Percentiles rank a stretch among this genome's conserved stretches.
Evolutionary conservation across 2,113 vertebrate genomes (phyloP).

Genomic region (Bettongia penicillata): DNA sequence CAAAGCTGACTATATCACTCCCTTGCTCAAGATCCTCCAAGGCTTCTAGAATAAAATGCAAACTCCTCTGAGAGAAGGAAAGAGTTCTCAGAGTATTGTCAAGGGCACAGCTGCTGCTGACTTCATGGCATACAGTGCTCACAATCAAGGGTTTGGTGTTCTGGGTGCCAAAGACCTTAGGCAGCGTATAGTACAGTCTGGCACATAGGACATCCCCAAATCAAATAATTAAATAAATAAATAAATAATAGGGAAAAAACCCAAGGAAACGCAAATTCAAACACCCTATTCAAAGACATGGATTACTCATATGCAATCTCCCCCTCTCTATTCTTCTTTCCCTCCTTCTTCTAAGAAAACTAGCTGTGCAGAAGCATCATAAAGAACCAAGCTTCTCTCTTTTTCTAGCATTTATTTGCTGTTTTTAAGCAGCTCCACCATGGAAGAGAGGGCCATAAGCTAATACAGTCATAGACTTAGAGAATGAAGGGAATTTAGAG

Average conservation of each 20-base stretch:
- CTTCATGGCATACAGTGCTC: neutral
- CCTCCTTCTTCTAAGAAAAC: neutral
- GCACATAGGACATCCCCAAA: neutral
- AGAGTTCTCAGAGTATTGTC: neutral
- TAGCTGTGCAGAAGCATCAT: neutral
- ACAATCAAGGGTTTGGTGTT: neutral
- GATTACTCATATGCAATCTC: neutral
- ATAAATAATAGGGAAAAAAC: too few species aligned
- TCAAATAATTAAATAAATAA: too few species aligned
- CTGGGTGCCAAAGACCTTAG: neutral
- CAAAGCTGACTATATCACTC: neutral
- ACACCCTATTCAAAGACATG: neutral
- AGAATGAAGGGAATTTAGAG: neutral
- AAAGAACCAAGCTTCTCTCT: neutral
- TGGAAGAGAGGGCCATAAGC: neutral
- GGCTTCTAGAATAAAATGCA: neutral
- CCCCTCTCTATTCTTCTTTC: neutral
- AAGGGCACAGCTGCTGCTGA: neutral
- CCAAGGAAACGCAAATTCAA: neutral
- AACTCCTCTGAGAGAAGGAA: neutral
- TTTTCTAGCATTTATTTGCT: neutral
- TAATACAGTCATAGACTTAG: neutral
- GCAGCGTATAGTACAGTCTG: neutral
- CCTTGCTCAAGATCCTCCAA: neutral
- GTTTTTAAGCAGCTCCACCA: neutral